phyloP scores from a whole-genome alignment of 2,797 vertebrate species.

The Paratrypauchen microcephalus region DNA sequence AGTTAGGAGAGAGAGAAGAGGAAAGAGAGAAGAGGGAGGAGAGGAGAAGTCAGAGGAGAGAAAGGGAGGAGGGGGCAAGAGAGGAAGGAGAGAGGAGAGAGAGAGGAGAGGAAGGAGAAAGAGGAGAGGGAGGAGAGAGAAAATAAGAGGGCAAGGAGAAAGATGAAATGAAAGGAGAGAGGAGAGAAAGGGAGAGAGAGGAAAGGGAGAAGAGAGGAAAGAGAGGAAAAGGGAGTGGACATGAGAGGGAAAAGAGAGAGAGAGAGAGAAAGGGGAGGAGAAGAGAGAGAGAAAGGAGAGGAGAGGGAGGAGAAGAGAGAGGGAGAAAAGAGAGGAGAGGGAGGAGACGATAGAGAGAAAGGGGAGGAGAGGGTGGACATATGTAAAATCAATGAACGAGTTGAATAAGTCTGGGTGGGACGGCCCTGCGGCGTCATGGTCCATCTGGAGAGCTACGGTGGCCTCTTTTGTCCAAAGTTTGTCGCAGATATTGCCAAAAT shows the following conservation, averaged over 20 bases:
- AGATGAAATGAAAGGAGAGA: too few relatives aligned
- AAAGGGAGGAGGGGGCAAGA: too few relatives aligned
- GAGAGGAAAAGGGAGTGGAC: constrained; percentile 13
- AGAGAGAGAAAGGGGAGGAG: constrained; percentile 4
- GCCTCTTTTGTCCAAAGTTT: too few relatives aligned
- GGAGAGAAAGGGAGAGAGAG: too few relatives aligned
- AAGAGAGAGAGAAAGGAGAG: constrained; percentile 4
- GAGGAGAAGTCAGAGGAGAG: background rate
- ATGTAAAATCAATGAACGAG: too few relatives aligned
- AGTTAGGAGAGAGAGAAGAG: constrained; percentile 36
- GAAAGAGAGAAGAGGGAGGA: constrained; percentile 18
- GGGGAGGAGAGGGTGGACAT: too few relatives aligned
- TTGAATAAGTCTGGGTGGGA: too few relatives aligned
- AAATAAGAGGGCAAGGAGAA: too few relatives aligned
- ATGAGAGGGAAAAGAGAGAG: constrained; percentile 20
- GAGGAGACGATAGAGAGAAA: background rate
- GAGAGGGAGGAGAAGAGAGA: too few relatives aligned
- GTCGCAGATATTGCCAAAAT: too few relatives aligned
- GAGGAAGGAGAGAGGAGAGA: constrained; percentile 3
- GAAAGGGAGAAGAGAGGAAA: constrained; percentile 17
- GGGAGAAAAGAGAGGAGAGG: constrained; percentile 6
- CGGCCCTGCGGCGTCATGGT: too few relatives aligned
- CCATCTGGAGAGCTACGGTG: too few relatives aligned
- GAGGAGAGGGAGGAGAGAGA: background rate
- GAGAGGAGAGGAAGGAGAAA: background rate